These are phyloP conservation scores for Drosophila kurseongensis DNA, from an alignment of 1,140 invertebrate species.

Conservation along the genomic window DNA sequence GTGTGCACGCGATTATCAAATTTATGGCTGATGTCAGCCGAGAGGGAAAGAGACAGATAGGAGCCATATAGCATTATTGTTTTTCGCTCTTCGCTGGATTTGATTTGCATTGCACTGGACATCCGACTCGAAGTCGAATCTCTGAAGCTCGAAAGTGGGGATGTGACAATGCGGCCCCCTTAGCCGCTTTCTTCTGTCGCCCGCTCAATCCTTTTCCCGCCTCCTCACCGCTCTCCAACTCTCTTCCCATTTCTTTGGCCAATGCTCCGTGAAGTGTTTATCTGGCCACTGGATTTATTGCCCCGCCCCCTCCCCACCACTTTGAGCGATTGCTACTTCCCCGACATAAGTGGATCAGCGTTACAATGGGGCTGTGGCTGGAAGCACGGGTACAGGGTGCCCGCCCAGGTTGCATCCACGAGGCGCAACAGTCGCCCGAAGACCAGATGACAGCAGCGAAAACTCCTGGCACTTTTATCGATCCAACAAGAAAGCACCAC, in stretches of 20 bases:
- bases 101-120: constrained; percentile 6
- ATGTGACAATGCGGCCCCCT: background rate
- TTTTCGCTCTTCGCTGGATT: constrained; percentile 32
- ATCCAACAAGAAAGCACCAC: constrained; percentile 61
- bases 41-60: constrained; percentile 10
- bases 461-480: constrained; percentile 62
- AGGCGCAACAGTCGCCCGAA: constrained; percentile 47
- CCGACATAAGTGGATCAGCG: constrained; percentile 45
- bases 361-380: constrained; percentile 18
- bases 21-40: constrained; percentile 74
- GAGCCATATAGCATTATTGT: constrained; percentile 7
- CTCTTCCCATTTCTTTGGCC: constrained; percentile 14
- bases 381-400: constrained; percentile 6
- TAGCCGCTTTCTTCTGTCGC: too few species aligned
- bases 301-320: constrained; percentile 7
- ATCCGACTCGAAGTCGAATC: constrained; percentile 6
- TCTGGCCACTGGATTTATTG: constrained; percentile 54
- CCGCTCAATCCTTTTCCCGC: background rate
- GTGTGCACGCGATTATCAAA: constrained; percentile 74
- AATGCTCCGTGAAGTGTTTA: constrained; percentile 67
- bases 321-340: constrained; percentile 56
- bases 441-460: constrained; percentile 7
- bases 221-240: too few species aligned
- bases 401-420: background rate
- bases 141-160: background rate